Conservation (phyloP, 2,888 invertebrate species). For the Muschampia plurimacula region DNA sequence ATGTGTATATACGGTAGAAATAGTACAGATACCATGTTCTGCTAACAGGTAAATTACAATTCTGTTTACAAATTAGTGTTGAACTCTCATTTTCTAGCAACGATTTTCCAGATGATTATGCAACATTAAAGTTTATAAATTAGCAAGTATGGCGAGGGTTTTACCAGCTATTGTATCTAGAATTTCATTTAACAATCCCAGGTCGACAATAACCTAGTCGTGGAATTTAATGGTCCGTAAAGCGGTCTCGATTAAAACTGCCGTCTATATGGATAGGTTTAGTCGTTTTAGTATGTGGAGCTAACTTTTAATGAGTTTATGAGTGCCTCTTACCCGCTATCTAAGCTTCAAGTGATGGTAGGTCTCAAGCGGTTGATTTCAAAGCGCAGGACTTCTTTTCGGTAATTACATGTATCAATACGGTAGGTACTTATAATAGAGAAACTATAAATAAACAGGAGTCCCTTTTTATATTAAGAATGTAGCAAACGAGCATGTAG, state of each 20-base stretch:
- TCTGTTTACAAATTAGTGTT: background rate
- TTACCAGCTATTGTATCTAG: conserved; percentile 59
- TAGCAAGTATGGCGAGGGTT: conserved; percentile 29
- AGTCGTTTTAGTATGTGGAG: conserved; percentile 73
- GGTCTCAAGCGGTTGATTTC: conserved; percentile 26
- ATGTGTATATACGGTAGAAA: background rate
- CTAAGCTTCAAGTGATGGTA: conserved; percentile 50
- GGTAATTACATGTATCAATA: background rate
- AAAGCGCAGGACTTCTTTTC: background rate
- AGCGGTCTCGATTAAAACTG: conserved; percentile 81
- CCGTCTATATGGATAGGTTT: conserved; percentile 74
- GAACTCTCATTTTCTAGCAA: conserved; percentile 1
- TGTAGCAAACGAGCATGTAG: background rate
- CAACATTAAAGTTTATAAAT: conserved; percentile 25
- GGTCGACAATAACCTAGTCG: conserved; percentile 75
- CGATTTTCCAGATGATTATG: conserved; percentile 24
- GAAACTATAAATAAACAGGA: background rate
- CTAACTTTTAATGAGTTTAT: conserved; percentile 83
- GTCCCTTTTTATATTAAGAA: background rate
- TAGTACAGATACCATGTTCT: background rate
- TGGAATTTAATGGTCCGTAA: conserved; percentile 78
- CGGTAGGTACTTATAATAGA: background rate
- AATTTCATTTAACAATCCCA: conserved; percentile 78
- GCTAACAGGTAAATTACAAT: background rate
- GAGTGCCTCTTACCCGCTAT: conserved; percentile 59